phyloP scores from a whole-genome alignment of 1,140 invertebrate species.

The Trigoniulus corallinus region DNA sequence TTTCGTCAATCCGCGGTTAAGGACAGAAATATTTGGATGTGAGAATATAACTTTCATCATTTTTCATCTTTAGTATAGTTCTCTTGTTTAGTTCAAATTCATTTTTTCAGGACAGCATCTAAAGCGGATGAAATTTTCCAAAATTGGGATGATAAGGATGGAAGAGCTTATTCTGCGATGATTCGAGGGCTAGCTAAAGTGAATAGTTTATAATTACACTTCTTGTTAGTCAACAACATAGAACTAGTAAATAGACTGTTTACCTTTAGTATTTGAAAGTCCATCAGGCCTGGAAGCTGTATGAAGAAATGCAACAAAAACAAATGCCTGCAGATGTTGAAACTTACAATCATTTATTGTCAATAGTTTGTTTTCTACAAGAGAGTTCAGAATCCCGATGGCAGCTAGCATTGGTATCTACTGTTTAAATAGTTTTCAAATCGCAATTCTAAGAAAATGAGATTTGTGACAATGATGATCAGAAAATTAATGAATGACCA shows the following conservation, averaged over 20 bases:
- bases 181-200: constrained; percentile 53
- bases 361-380: constrained; percentile 35
- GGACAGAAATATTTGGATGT: neutral
- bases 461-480: neutral
- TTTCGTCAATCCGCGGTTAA: neutral
- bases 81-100: no score
- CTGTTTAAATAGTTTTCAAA: constrained; percentile 8
- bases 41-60: constrained; percentile 6
- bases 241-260: neutral
- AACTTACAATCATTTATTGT: constrained; percentile 54
- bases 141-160: constrained; percentile 25
- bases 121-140: constrained; percentile 47
- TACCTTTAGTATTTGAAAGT: constrained; percentile 26
- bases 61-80: no score
- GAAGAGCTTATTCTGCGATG: constrained; percentile 35
- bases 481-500: neutral
- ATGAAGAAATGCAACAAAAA: constrained; percentile 45
- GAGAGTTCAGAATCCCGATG: constrained; percentile 42
- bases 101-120: constrained; percentile 38
- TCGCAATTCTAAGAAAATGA: no score
- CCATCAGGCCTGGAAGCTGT: constrained; percentile 42
- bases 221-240: neutral
- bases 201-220: neutral
- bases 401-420: constrained; percentile 32
- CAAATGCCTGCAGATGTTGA: constrained; percentile 40